phyloP scores from a whole-genome alignment of 1,140 invertebrate genomes.

The Brachionus rubens region DNA sequence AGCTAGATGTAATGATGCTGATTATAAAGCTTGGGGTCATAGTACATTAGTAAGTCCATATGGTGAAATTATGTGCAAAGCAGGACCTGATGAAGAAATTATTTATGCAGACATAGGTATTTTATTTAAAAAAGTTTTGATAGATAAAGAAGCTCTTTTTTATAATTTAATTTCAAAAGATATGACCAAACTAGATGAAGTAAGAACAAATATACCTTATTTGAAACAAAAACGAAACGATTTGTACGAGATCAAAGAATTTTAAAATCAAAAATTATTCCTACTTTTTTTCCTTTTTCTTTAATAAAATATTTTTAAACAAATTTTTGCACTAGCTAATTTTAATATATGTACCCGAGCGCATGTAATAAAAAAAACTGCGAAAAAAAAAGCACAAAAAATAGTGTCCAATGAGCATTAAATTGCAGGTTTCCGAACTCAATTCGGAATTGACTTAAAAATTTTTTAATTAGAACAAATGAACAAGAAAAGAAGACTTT shows the following conservation, averaged over 20 bases:
- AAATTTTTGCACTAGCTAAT: too few species aligned
- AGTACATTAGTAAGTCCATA: slow-evolving; percentile 21
- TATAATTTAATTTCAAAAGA: slow-evolving; percentile 62
- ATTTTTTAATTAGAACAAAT: too few species aligned
- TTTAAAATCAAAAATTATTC: too few species aligned
- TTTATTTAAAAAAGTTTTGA: background rate
- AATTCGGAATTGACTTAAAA: too few species aligned
- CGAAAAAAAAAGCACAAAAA: too few species aligned
- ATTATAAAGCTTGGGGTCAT: slow-evolving; percentile 43
- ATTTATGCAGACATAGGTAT: slow-evolving; percentile 73
- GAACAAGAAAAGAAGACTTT: too few species aligned
- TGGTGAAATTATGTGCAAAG: slow-evolving; percentile 70
- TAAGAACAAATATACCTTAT: slow-evolving; percentile 76
- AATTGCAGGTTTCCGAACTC: too few species aligned
- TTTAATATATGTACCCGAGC: too few species aligned
- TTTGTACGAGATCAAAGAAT: slow-evolving; percentile 64
- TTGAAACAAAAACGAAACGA: slow-evolving; percentile 73
- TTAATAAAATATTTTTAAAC: too few species aligned
- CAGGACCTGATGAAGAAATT: slow-evolving; percentile 69
- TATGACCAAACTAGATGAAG: slow-evolving; percentile 69
- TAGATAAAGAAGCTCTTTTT: slow-evolving; percentile 49
- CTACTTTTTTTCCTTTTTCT: too few species aligned
- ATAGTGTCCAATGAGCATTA: too few species aligned
- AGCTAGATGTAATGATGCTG: slow-evolving; percentile 59
- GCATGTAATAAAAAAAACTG: too few species aligned